These are phyloP conservation scores for Microctenopoma stevenorrisi DNA, from an alignment of 2,797 vertebrate genomes.

Conservation along the genomic window DNA sequence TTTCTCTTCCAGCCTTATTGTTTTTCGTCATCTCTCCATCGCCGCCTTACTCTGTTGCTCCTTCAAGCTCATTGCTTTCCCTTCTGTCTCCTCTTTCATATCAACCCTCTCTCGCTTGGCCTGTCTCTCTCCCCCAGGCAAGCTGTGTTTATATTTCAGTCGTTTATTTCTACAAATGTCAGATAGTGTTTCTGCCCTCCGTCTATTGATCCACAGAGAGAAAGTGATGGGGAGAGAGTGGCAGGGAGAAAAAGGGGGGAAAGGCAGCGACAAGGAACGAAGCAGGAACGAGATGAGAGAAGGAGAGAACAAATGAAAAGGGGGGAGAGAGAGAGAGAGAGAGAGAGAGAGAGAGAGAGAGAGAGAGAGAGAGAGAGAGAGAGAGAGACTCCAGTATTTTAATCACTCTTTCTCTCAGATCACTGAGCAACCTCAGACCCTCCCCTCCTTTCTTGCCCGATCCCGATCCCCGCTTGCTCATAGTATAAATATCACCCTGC, in stretches of 20 bases:
- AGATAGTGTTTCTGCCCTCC: conserved; percentile 79
- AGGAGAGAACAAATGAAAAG: conserved; percentile 17
- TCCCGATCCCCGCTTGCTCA: conserved; percentile 25
- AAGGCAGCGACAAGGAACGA: conserved; percentile 39
- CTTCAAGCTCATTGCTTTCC: conserved; percentile 68
- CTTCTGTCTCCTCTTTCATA: conserved; percentile 67
- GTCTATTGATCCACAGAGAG: conserved; percentile 77
- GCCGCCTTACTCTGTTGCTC: conserved; percentile 66
- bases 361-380: conserved; percentile 12
- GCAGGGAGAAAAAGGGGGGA: conserved; percentile 10
- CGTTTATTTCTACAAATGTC: conserved; percentile 84
- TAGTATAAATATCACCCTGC: conserved; percentile 43
- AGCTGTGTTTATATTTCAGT: conserved; percentile 81
- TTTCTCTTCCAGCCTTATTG: conserved; percentile 70
- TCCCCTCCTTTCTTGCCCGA: conserved; percentile 44
- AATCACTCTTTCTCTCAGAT: conserved; percentile 69
- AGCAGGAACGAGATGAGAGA: conserved; percentile 13
- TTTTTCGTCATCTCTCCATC: conserved; percentile 73
- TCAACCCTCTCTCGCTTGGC: conserved; percentile 48
- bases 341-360: conserved; percentile 3
- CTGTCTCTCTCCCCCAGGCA: conserved; percentile 66
- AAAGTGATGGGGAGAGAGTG: conserved; percentile 40
- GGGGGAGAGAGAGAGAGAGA: neutral
- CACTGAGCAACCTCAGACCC: conserved; percentile 56
- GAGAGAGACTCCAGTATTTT: conserved; percentile 55